Evolutionary conservation across 2,888 invertebrate species (phyloP), one percentile per base, ranked within the genome.

Genomic region (Agonopterix arenella): DNA sequence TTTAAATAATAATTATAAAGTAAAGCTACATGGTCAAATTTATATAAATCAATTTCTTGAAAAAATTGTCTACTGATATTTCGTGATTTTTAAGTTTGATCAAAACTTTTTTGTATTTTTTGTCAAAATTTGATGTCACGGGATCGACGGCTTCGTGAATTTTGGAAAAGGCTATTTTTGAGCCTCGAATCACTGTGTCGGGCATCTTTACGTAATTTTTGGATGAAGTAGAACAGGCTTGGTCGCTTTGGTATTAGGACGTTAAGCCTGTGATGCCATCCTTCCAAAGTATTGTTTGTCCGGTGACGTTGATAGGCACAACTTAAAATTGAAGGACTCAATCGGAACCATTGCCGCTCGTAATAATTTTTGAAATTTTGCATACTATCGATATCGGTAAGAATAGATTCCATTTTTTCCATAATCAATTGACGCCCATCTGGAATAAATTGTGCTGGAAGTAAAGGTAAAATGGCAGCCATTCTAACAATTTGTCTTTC

Each of bases 281-380:
- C 51, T 47, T 47, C 51, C 41, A 51, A 11, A 36, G 51, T 42
- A n/a, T 51, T 51, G 41, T 36, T 51, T 8, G 51, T 51, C 41
- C 51, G 45, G 11, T 51, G 47, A 36, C 47, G 51, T 41, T 51
- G 51, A 36, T 28, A 28, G 28, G 51, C 47, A 47, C 51, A 51
- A 47, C 47, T 51, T 36, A 51, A 47, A 11, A 47, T 8, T 8
- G 42, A 42, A 13, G 48, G 48, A 45, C 42, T 45, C 43, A 51
- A 18, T 42, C 51, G 42, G 46, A 36, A 38, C 48, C 51, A 48
- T 48, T 51, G 51, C 42, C 37, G 18, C 43, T 48, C 48, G 13
- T 36, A 51, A 45, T 51, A 51, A 36, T 11, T 45, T 48, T 42
- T 11, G 28, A 51, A 51, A 11, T 41, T 18, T 36, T 51, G 11